Evolutionary conservation across 1,140 invertebrate species (phyloP), one percentile per base, ranked within the genome.

Genomic region (Nylanderia fulva): DNA sequence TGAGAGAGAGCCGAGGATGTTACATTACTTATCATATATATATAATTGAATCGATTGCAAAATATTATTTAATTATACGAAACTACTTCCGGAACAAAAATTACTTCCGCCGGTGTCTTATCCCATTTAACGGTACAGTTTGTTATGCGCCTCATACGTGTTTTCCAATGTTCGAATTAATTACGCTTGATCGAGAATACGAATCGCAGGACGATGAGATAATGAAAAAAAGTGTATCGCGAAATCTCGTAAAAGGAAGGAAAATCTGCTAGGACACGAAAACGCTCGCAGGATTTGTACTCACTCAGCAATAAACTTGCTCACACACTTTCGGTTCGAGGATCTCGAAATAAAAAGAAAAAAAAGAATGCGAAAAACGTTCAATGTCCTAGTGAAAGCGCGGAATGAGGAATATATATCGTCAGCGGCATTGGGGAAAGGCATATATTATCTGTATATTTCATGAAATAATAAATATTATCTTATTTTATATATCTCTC

Each of bases 381-480:
- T 88, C 15, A 45, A 13, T 85, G 83, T 88, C 87, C 83, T 88
- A 88, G 87, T 77, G 64, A 61, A 48, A 21, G 15, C 33, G 77
- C 42, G 71, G 84, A 69, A 84, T 75, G 56, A 71, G 77, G 24
- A 82, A 21, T 72, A 82, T 72, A 82, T 72, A 71, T 71, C 84
- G 72, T 88, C 88, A 85, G 72, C 74, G 74, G 54, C 75, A 82
- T 72, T 77, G 52, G 24, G 88, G 61, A 77, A 77, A 87, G 85
- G 85, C 85, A 80, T 89, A 89, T 77, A 90, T 79, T 87, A 87
- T 85, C 63, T 90, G 85, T 89, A 48, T 48, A 90, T 90, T 85
- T 87, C 86, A 52, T 83, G 85, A 89, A 87, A 87, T 90, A 90
- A 90, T 90, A 89, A 90, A 90, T 89, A 87, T 87, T 87, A 89